Evolutionary conservation across 2,888 invertebrate genomes (phyloP), one percentile per base, ranked within the genome.

Genomic region (Sclerodermus sp.): DNA sequence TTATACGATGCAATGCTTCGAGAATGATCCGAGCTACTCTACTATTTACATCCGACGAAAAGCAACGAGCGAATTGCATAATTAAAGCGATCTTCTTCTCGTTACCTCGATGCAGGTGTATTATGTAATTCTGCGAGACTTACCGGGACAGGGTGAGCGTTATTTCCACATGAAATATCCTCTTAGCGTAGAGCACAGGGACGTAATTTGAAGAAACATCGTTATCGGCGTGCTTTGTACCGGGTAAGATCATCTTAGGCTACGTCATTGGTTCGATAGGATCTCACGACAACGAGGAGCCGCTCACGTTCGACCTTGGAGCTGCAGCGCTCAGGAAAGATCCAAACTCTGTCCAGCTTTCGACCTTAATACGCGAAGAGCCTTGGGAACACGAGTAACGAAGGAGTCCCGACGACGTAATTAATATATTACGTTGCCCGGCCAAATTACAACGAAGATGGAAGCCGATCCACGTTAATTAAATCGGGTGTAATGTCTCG

Each of bases 231-330:
- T 14, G 18, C 39, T 14, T 17, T 29, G 13, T 36, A 29, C 39
- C 37, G 43, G 42, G 51, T 47, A 40, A 31, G 59, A 62, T 60
- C 58, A 58, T 60, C 58, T 58, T 40, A 57, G 53, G 42, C 55
- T 57, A 42, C 59, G 62, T 63, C 60, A 63, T 60, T 53, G 60
- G 36, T 13, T 44, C 57, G 62, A 63, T 63, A 60, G 47, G 47
- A 63, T 62, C 60, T 62, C 46, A 53, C 58, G 58, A 60, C 57
- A 46, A 44, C 50, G 47, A 58, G 55, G 61, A 60, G 61, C 60
- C 58, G 49, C 50, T 51, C 55, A 47, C 56, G 50, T 49, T 44
- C 58, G 57, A 56, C 60, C 62, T 62, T 62, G 62, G 50, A 49
- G 45, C 42, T 42, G 56, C 38, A 40, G 16, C 40, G 39, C 32